A percentile compares a stretch with the other conserved stretches of the same genome.
Evolutionary conservation across 2,888 invertebrate species (phyloP).

Genomic region (Cheilosia variabilis): DNA sequence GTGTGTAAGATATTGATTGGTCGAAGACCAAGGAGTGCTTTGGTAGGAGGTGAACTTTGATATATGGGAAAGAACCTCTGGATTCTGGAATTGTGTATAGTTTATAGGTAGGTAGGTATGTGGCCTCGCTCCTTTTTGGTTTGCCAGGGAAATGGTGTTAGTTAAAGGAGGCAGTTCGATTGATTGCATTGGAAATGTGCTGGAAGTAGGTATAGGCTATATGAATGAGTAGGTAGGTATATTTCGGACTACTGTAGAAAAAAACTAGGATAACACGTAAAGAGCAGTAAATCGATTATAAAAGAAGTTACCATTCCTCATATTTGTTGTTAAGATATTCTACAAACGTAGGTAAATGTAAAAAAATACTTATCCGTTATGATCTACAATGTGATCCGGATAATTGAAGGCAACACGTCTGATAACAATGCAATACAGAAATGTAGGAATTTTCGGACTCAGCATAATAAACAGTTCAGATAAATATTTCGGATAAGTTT

Average conservation of each 20-base stretch:
- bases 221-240: background rate
- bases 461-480: too few relatives aligned
- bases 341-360: too few relatives aligned
- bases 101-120: constrained; percentile 5
- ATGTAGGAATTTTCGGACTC: too few relatives aligned
- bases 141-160: constrained; percentile 25
- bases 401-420: too few relatives aligned
- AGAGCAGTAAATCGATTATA: too few relatives aligned
- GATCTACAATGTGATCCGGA: too few relatives aligned
- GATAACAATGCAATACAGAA: too few relatives aligned
- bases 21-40: constrained; percentile 57
- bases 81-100: background rate
- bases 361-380: too few relatives aligned
- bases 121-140: constrained; percentile 3
- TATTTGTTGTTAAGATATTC: too few relatives aligned
- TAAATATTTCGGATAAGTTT: too few relatives aligned
- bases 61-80: constrained; percentile 36
- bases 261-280: background rate
- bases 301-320: too few relatives aligned
- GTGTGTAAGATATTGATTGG: constrained; percentile 69
- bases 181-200: background rate
- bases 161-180: background rate
- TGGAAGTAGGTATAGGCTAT: too few relatives aligned
- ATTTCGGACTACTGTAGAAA: background rate
- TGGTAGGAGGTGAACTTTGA: constrained; percentile 41